phyloP scores from a whole-genome alignment of 2,113 vertebrate genomes.

The Struthio camelus region DNA sequence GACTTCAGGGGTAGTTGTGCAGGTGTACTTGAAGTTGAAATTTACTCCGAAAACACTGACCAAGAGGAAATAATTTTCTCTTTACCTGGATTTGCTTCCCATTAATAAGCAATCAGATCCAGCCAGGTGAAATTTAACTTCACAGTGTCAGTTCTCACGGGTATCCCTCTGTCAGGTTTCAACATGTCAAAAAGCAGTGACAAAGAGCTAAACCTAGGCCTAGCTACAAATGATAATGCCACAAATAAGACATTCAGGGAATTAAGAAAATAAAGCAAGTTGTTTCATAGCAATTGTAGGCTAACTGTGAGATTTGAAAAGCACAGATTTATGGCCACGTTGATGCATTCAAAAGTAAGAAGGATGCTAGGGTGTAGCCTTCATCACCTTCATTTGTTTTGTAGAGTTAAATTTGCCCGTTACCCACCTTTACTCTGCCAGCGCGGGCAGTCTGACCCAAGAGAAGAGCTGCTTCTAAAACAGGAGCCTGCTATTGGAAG shows the following conservation, averaged over 20 bases:
- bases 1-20: not conserved
- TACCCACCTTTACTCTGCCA: not conserved
- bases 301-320: not conserved
- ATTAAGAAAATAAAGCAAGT: conserved; percentile 23
- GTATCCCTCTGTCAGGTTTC: conserved; percentile 18
- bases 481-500: not conserved
- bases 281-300: not conserved
- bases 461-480: not conserved
- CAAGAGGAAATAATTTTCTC: conserved; percentile 41
- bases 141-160: not conserved
- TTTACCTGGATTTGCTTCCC: conserved; percentile 29
- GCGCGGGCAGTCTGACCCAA: not conserved
- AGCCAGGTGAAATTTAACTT: not conserved
- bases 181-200: not conserved
- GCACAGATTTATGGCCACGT: not conserved
- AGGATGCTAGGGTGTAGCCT: not conserved
- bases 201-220: not conserved
- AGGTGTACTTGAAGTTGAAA: not conserved
- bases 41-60: not conserved
- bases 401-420: not conserved
- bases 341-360: not conserved
- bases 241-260: conserved; percentile 1
- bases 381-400: not conserved
- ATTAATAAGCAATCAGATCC: conserved; percentile 2
- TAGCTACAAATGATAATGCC: not conserved